phyloP scores from a whole-genome alignment of 2,113 vertebrate genomes.

The Menidia beryllina region DNA sequence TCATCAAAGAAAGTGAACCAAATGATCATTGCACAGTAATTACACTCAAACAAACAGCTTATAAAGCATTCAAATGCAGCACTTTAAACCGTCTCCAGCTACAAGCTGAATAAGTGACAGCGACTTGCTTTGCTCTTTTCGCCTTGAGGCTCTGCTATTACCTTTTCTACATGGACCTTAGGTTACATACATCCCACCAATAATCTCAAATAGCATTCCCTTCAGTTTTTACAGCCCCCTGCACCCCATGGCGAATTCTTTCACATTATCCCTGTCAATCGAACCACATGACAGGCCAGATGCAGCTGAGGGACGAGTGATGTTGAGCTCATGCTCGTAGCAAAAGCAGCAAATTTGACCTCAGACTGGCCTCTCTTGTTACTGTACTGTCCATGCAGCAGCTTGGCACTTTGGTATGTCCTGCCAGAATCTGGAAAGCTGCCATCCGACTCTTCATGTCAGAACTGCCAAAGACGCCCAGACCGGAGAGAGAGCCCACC shows the following conservation, averaged over 20 bases:
- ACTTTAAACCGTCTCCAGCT: conserved; percentile 8
- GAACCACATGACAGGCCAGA: conserved; percentile 17
- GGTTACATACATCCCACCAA: neutral
- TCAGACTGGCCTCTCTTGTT: conserved; percentile 14
- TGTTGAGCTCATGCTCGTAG: conserved; percentile 18
- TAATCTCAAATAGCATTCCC: neutral
- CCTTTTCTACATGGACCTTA: neutral
- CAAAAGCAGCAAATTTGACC: neutral
- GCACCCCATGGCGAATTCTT: conserved; percentile 9
- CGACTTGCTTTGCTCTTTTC: neutral
- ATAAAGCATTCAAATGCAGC: neutral
- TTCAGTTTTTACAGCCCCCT: neutral
- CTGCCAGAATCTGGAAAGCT: conserved; percentile 41
- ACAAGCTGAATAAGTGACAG: conserved; percentile 8
- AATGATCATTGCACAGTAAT: neutral
- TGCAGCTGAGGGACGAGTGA: conserved; percentile 24
- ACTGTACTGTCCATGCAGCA: conserved; percentile 25
- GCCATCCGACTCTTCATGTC: conserved; percentile 34
- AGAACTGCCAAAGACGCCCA: conserved; percentile 30
- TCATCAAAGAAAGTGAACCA: neutral
- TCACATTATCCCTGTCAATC: conserved; percentile 17
- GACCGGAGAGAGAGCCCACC: conserved; percentile 22
- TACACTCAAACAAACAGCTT: neutral
- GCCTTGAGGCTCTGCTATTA: neutral
- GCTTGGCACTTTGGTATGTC: conserved; percentile 2